Conservation (phyloP, 2,888 invertebrate species). For the Dinocampus coccinellae region DNA sequence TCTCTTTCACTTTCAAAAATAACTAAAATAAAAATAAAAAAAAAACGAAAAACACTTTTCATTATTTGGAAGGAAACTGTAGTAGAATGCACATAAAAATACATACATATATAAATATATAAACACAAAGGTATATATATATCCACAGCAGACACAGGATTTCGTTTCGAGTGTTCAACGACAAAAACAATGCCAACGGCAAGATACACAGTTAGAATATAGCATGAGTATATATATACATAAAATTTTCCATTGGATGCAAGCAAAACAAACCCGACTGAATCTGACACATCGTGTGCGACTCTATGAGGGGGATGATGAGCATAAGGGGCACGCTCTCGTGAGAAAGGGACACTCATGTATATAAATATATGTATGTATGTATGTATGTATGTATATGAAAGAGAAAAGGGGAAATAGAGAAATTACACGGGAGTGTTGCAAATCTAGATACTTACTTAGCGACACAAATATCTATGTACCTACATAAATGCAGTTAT, state of each 20-base stretch:
- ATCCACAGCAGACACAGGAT: background rate
- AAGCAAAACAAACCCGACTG: constrained; percentile 60
- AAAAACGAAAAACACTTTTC: no score
- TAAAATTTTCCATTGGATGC: constrained; percentile 27
- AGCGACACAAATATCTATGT: constrained; percentile 47
- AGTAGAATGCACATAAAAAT: no score
- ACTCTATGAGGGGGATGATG: constrained; percentile 46
- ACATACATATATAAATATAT: no score
- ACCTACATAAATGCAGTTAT: background rate
- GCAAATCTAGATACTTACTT: constrained; percentile 60
- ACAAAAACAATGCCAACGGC: constrained; percentile 32
- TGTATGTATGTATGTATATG: background rate
- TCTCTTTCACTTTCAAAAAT: no score
- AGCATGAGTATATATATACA: constrained; percentile 5
- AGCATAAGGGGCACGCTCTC: constrained; percentile 35
- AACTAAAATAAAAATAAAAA: no score
- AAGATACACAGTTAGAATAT: constrained; percentile 39
- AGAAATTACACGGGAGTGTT: constrained; percentile 20
- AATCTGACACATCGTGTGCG: constrained; percentile 59
- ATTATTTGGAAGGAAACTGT: no score
- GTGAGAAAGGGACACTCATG: no score
- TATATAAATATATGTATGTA: no score
- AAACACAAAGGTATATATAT: no score
- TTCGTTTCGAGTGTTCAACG: constrained; percentile 36
- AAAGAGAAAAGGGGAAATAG: constrained; percentile 10